Base-by-base conservation (phyloP, 2,888 invertebrate genomes). In the Hypomecis atomaria region DNA sequence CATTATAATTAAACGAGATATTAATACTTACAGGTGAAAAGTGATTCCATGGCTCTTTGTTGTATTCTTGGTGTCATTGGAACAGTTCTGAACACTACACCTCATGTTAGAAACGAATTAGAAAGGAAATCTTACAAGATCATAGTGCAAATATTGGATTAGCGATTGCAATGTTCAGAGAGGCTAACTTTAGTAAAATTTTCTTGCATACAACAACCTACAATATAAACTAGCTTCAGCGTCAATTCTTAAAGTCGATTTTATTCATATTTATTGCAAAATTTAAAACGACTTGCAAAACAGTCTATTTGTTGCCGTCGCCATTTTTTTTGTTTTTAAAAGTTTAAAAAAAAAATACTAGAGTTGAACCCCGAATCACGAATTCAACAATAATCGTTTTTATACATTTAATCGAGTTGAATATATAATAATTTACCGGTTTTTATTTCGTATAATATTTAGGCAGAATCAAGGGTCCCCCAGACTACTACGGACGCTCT, bases 41-140 rank as follows among this genome's bases (percentile, higher is more conserved):
- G 88, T 88, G 50, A 89, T 84, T 66, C 87, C 89, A 74, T 87
- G 77, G 62, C 78, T 77, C 77, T 87, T 89, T 0, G 81, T 81
- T 5, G 78, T 82, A 59, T 71, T 77, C 61, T 82, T 85, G 0
- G 87, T 84, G 58, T 88, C 87, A 67, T 86, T 88, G 2, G 47
- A 73, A 71, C 89, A 89, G 66, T 81, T 83, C 47, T 73, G 82
- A 1, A 88, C 88, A 70, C 87, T 82, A 71, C 89, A 89, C 78
- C 84, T 75, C 89, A 89, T 89, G 63, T 64, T 81, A 38, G 9
- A 45, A 33, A 47, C 33, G 47, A 44, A 56, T 62, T 53, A 9
- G 8, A 11, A 50, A 11, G 38, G 50, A 59, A 59, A 44, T 50
- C 57, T 43, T 53, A 44, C 6, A 38, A 54, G 54, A 45, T 48